Conservation (phyloP, 2,888 invertebrate genomes). For the Agapetus fuscipes region DNA sequence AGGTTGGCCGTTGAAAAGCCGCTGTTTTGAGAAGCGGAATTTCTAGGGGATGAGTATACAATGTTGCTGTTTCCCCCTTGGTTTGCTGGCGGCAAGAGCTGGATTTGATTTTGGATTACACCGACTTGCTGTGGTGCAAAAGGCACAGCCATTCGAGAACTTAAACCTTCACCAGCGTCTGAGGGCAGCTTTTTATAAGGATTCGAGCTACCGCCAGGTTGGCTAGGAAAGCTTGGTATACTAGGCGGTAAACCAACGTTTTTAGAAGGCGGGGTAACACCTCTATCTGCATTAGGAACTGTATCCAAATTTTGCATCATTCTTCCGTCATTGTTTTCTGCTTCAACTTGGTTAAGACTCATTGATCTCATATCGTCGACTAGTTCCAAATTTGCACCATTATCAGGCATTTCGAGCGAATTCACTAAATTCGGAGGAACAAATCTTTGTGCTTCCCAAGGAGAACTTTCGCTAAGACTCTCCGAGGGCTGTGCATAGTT, state of each 20-base stretch:
- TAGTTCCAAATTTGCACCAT: constrained; percentile 28
- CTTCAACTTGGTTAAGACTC: constrained; percentile 29
- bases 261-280: not conserved
- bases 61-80: not conserved
- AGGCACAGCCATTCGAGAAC: too few relatives aligned
- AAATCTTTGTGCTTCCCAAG: constrained; percentile 9
- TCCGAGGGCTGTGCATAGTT: constrained; percentile 34
- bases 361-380: constrained; percentile 33
- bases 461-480: constrained; percentile 24
- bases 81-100: not conserved
- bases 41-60: not conserved
- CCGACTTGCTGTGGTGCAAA: too few relatives aligned
- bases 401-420: constrained; percentile 1
- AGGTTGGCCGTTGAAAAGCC: constrained; percentile 48
- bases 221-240: too few relatives aligned
- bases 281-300: not conserved
- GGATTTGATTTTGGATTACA: not conserved
- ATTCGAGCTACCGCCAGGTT: not conserved
- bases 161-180: too few relatives aligned
- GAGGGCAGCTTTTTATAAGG: not conserved
- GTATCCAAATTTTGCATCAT: not conserved
- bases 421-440: not conserved
- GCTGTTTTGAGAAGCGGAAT: too few relatives aligned
- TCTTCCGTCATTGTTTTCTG: constrained; percentile 2
- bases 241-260: too few relatives aligned